A percentile compares a stretch with the other conserved stretches of the same genome.
These are phyloP conservation scores for Ooceraea biroi DNA, from an alignment of 1,140 invertebrate species.

Conservation along the genomic window DNA sequence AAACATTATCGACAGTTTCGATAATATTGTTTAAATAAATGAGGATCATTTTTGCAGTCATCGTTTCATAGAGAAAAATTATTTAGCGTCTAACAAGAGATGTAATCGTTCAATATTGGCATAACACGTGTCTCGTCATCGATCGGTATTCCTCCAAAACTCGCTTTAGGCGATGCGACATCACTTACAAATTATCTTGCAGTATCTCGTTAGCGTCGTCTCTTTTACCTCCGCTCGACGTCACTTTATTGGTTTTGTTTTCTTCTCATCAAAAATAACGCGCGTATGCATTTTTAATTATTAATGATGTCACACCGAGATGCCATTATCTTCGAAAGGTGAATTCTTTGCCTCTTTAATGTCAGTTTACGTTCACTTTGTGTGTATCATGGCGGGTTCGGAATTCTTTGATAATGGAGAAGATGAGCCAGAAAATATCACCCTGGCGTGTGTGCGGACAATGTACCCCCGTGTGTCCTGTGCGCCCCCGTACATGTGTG, in stretches of 20 bases:
- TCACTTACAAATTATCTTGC: background rate
- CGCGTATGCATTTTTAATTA: constrained; percentile 53
- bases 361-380: constrained; percentile 60
- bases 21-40: constrained; percentile 23
- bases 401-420: constrained; percentile 74
- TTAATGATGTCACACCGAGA: constrained; percentile 10
- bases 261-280: constrained; percentile 27
- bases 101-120: background rate
- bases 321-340: constrained; percentile 10
- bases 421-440: constrained; percentile 68
- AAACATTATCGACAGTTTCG: too few relatives aligned
- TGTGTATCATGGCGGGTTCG: constrained; percentile 39
- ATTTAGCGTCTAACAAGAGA: background rate
- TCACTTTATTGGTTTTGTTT: background rate
- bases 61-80: constrained; percentile 13
- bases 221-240: background rate
- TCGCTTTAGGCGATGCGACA: background rate
- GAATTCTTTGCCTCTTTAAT: constrained; percentile 54
- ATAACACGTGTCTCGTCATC: background rate
- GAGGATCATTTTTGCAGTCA: background rate
- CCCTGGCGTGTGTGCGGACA: background rate
- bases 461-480: background rate
- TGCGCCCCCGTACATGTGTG: background rate
- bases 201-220: background rate
- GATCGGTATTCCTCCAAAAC: background rate